phyloP scores from a whole-genome alignment of 2,888 invertebrate species.

The Eupithecia exiguata region DNA sequence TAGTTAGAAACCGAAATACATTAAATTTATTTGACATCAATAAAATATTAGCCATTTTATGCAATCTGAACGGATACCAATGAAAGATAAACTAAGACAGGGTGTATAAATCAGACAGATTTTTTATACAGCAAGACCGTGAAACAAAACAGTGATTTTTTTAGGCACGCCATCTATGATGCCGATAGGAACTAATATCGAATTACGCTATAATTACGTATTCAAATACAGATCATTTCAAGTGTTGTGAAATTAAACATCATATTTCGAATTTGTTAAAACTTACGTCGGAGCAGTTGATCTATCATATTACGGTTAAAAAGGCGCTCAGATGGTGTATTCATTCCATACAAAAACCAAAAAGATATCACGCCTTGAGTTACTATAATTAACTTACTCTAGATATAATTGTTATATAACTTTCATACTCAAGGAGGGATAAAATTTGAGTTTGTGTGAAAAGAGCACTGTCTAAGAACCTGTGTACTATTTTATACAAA shows the following conservation, averaged over 20 bases:
- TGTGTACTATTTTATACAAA: constrained; percentile 65
- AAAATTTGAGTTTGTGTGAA: not conserved
- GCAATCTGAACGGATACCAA: no score
- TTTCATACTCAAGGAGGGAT: not conserved
- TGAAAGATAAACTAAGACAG: no score
- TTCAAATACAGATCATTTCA: not conserved
- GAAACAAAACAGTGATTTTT: not conserved
- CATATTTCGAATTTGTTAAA: not conserved
- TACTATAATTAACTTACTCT: not conserved
- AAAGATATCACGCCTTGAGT: not conserved
- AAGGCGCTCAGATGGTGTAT: not conserved
- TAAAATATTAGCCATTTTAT: not conserved
- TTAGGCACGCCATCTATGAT: constrained; percentile 15
- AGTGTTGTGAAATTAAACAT: not conserved
- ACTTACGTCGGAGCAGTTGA: constrained; percentile 2
- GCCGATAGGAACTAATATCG: constrained; percentile 14
- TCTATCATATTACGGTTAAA: constrained; percentile 1
- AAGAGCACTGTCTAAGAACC: not conserved
- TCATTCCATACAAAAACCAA: not conserved
- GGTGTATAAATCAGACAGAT: no score
- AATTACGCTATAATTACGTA: constrained; percentile 1
- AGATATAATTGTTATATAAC: not conserved
- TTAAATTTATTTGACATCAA: not conserved
- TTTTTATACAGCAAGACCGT: no score
- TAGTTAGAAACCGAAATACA: not conserved